Base-by-base conservation (phyloP, 2,797 vertebrate species). In the Botia kubotai region DNA sequence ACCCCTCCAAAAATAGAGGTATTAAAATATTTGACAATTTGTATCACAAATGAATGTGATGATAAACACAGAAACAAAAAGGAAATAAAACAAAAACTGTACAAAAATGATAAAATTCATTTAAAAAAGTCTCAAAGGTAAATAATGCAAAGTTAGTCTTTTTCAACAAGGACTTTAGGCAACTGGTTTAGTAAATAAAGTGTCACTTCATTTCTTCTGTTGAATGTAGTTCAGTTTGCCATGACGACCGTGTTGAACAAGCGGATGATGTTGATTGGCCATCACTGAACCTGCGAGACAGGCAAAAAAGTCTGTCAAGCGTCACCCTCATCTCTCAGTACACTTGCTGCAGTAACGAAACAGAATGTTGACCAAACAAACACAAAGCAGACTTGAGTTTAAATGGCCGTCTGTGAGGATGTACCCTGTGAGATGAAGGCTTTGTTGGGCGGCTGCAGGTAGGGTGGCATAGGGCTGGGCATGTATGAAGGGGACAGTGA, bases 21-120 rank as follows among this genome's bases (percentile, higher is more conserved):
- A 97, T 97, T 98, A 97, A 98, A 98, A 99, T 98, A 98, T 96
- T 95, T 96, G 93, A 97, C 95, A 97, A 97, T 96, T 97, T 76
- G 95, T 97, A 99, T 98, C 97, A 98, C 97, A 96, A 92, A 79
- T 92, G 94, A 96, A 93, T 94, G 96, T 95, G 96, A 98, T 97
- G 97, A 96, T 87, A 94, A 89, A 86, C 77, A 79, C 43, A 57
- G 36, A 80, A 80, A 67, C 43, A 10, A 80, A 80, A 80, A 50
- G 19, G 89, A 80, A 86, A 88, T 39, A 88, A 86, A 91, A 92
- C 84, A 97, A 96, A 98, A 98, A 97, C 96, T 98, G 94, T 98
- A 99, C 97, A 99, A 97, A 98, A 97, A 97, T 95, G 93, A 96
- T 96, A 98, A 96, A 98, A 93, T 94, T 89, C 88, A 82, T 91